A percentile compares a stretch with the other conserved stretches of the same genome.
phyloP scores from a whole-genome alignment of 2,888 invertebrate genomes.

The Aporophyla lueneburgensis region DNA sequence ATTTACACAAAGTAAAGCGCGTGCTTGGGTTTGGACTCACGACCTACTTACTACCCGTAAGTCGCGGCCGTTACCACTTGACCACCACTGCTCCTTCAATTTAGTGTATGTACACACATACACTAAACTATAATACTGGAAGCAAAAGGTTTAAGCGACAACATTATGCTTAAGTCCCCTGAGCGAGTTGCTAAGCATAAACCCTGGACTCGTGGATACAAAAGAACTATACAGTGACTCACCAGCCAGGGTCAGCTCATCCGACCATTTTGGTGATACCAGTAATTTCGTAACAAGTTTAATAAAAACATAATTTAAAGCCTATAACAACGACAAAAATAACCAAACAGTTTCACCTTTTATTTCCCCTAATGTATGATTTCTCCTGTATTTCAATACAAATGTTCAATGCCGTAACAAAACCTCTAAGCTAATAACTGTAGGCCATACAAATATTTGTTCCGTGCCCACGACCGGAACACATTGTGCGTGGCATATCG shows the following conservation, averaged over 20 bases:
- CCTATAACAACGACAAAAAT: not conserved
- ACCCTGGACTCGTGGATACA: too few relatives aligned
- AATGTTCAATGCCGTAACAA: not conserved
- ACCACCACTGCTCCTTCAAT: too few relatives aligned
- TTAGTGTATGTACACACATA: too few relatives aligned
- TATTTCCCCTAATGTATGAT: not conserved
- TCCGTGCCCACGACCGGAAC: conserved; percentile 35
- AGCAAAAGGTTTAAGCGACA: too few relatives aligned
- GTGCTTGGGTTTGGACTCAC: too few relatives aligned
- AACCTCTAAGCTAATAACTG: conserved; percentile 31
- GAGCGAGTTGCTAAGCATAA: too few relatives aligned
- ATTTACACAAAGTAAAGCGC: too few relatives aligned
- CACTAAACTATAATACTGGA: too few relatives aligned
- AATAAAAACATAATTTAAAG: not conserved
- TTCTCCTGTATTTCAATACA: conserved; percentile 3
- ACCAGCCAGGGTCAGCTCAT: not conserved
- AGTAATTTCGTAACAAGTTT: not conserved
- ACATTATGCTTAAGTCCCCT: too few relatives aligned
- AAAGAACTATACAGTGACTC: not conserved
- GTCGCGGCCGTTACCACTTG: too few relatives aligned
- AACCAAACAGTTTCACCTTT: too few relatives aligned
- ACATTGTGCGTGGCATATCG: conserved; percentile 25
- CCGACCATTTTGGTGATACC: not conserved
- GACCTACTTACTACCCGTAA: too few relatives aligned
- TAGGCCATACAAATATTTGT: conserved; percentile 31